A percentile compares a stretch with the other conserved stretches of the same genome.
phyloP scores from a whole-genome alignment of 2,888 invertebrate genomes.

The Lymantria dispar region DNA sequence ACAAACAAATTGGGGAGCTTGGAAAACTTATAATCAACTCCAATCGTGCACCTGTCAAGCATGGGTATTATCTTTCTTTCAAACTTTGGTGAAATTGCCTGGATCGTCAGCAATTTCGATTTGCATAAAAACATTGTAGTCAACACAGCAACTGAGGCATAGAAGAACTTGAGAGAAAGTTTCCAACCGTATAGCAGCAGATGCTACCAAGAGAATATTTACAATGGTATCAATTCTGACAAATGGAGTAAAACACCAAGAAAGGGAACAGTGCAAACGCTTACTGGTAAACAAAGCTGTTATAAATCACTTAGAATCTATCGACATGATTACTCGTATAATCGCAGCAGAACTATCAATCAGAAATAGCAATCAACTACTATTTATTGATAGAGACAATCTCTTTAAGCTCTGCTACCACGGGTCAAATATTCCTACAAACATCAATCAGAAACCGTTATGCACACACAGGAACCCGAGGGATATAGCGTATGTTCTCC shows the following conservation, averaged over 20 bases:
- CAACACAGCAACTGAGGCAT: slow-evolving; percentile 2
- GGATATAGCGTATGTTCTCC: slow-evolving; percentile 20
- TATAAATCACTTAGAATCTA: slow-evolving; percentile 27
- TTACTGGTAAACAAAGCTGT: slow-evolving; percentile 15
- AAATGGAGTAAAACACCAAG: slow-evolving; percentile 8
- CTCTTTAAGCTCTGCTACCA: slow-evolving; percentile 15
- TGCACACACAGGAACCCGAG: slow-evolving; percentile 18
- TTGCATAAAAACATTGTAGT: slow-evolving; percentile 2
- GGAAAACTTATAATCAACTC: too few species aligned
- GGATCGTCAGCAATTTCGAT: slow-evolving; percentile 13
- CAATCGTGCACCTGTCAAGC: too few species aligned
- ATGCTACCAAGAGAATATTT: slow-evolving; percentile 3
- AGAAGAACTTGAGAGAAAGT: not conserved
- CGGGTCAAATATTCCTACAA: slow-evolving; percentile 4
- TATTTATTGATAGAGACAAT: slow-evolving; percentile 27
- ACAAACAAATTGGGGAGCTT: too few species aligned
- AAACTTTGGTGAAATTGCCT: slow-evolving; percentile 21
- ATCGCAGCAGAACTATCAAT: slow-evolving; percentile 11
- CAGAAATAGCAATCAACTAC: slow-evolving; percentile 30
- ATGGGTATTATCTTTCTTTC: too few species aligned
- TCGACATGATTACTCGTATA: slow-evolving; percentile 6
- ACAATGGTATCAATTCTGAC: slow-evolving; percentile 19
- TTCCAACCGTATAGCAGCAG: not conserved
- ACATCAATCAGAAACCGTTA: slow-evolving; percentile 10
- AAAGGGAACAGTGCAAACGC: slow-evolving; percentile 4